These are phyloP conservation scores for Indicator indicator DNA, from an alignment of 2,113 vertebrate species.

Conservation along the genomic window DNA sequence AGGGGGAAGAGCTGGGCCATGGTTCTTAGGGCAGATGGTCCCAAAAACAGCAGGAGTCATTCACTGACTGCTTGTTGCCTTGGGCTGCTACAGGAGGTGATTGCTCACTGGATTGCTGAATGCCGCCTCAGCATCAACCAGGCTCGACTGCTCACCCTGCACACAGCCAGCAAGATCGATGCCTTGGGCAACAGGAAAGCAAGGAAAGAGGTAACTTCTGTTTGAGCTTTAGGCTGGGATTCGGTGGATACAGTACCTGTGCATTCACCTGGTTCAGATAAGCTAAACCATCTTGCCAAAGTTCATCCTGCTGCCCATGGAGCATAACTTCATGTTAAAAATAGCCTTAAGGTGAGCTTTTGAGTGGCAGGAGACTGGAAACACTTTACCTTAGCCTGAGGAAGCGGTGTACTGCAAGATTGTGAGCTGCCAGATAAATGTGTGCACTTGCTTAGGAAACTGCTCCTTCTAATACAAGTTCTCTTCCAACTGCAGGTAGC, in stretches of 20 bases:
- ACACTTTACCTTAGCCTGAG: background rate
- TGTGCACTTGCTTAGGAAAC: background rate
- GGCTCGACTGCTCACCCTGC: slow-evolving; percentile 85
- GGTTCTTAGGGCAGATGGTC: too few species aligned
- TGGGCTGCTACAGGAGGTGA: slow-evolving; percentile 81
- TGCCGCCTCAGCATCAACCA: slow-evolving; percentile 90
- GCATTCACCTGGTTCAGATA: background rate
- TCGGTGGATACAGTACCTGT: too few species aligned
- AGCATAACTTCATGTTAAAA: background rate
- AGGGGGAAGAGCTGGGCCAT: background rate
- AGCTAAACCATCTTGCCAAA: background rate
- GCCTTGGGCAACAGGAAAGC: slow-evolving; percentile 78
- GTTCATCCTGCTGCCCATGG: rapidly evolving
- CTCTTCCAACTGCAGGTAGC: slow-evolving; percentile 79
- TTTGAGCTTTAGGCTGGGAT: too few species aligned
- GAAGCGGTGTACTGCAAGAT: background rate
- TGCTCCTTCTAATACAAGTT: rapidly evolving
- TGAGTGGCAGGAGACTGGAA: background rate
- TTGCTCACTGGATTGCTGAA: slow-evolving; percentile 94
- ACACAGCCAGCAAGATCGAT: slow-evolving; percentile 85
- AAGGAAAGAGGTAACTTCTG: slow-evolving; percentile 84
- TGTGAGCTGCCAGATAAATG: background rate
- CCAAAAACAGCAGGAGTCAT: background rate
- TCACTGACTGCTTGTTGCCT: background rate
- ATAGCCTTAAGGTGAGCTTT: background rate